phyloP scores from a whole-genome alignment of 2,113 vertebrate species.

The Chlamydotis undulata region DNA sequence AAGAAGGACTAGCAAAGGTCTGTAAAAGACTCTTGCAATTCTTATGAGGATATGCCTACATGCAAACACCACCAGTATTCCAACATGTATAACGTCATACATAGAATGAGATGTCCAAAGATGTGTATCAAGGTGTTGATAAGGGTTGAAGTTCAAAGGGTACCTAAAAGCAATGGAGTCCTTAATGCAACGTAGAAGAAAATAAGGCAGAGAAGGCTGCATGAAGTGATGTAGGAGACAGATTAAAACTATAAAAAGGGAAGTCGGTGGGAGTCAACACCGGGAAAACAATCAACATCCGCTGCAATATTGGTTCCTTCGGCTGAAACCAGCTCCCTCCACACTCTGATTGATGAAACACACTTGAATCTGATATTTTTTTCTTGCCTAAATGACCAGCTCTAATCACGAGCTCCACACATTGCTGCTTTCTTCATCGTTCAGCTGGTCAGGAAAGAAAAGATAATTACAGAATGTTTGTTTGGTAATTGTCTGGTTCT shows the following conservation, averaged over 20 bases:
- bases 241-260: conserved; percentile 21
- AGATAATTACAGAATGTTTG: conserved; percentile 61
- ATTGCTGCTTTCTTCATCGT: conserved; percentile 12
- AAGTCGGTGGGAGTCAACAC: conserved; percentile 22
- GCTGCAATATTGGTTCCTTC: neutral
- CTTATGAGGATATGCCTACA: neutral
- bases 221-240: neutral
- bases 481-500: conserved; percentile 58
- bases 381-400: conserved; percentile 34
- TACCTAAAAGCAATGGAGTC: neutral
- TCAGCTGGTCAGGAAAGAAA: conserved; percentile 54
- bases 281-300: neutral
- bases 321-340: neutral
- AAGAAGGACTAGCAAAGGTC: neutral
- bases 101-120: neutral
- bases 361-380: neutral
- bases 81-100: neutral
- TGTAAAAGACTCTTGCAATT: neutral
- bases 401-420: conserved; percentile 37
- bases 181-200: neutral
- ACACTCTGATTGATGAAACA: neutral
- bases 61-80: neutral
- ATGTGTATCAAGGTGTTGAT: neutral
- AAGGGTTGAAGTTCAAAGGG: neutral
- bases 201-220: conserved; percentile 4